Conservation (phyloP, 2,113 vertebrate species). For the Pelobates fuscus region DNA sequence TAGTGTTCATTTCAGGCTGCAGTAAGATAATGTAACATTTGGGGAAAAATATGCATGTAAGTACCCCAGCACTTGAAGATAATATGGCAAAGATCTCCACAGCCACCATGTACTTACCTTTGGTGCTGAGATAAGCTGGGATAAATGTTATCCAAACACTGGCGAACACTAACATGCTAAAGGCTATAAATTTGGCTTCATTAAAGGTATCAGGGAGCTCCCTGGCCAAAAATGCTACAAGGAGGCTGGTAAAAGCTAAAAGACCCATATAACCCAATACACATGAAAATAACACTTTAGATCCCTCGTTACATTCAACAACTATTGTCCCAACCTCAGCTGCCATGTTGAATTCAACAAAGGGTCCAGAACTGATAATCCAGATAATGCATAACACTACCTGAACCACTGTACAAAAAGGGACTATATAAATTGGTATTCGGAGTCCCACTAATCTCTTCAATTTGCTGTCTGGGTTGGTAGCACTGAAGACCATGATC, state of each 20-base stretch:
- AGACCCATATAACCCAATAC: constrained; percentile 46
- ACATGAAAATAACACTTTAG: constrained; percentile 28
- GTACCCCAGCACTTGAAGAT: constrained; percentile 35
- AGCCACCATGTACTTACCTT: constrained; percentile 47
- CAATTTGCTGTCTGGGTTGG: constrained; percentile 36
- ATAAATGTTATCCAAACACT: constrained; percentile 48
- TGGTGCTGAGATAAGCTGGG: constrained; percentile 39
- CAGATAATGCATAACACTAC: constrained; percentile 46
- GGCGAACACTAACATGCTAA: constrained; percentile 52
- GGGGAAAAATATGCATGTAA: constrained; percentile 38
- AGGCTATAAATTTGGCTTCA: constrained; percentile 53
- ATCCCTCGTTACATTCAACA: constrained; percentile 50
- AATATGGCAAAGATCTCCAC: constrained; percentile 53
- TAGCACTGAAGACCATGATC: constrained; percentile 43
- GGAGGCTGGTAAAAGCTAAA: constrained; percentile 37
- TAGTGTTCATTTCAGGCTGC: constrained; percentile 45
- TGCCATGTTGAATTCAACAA: constrained; percentile 32
- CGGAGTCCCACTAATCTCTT: constrained; percentile 29
- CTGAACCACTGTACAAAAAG: constrained; percentile 33
- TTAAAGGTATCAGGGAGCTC: constrained; percentile 53
- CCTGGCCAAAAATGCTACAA: constrained; percentile 48
- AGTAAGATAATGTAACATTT: constrained; percentile 52
- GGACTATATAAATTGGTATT: constrained; percentile 48
- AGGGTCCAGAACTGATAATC: constrained; percentile 43
- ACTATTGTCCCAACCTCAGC: constrained; percentile 28